A percentile compares a stretch with the other conserved stretches of the same genome.
Conservation (phyloP, 2,888 invertebrate genomes). For the Drosophila tanythrix region DNA sequence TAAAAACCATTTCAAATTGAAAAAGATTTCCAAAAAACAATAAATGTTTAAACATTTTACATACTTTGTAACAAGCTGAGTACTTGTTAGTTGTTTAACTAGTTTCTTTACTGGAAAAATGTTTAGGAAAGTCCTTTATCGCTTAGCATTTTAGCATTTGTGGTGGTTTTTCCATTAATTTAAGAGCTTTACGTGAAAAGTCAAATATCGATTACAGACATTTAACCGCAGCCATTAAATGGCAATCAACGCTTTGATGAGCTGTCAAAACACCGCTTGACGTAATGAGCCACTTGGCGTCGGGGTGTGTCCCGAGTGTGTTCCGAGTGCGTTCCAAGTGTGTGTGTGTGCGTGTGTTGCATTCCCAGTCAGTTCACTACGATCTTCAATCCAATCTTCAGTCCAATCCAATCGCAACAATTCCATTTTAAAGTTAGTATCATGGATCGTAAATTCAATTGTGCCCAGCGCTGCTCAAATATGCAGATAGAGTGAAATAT, state of each 20-base stretch:
- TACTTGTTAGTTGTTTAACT: not conserved
- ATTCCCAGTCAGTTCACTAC: not conserved
- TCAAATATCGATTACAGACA: constrained; percentile 67
- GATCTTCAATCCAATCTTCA: not conserved
- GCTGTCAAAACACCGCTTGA: constrained; percentile 69
- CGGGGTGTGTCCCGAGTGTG: constrained; percentile 14
- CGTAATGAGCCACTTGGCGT: constrained; percentile 40
- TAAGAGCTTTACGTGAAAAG: constrained; percentile 46
- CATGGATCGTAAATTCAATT: constrained; percentile 58
- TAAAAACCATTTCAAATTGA: not conserved
- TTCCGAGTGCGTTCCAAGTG: not conserved
- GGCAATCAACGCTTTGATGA: constrained; percentile 73
- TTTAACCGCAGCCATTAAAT: constrained; percentile 61
- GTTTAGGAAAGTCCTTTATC: constrained; percentile 3
- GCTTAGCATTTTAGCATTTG: constrained; percentile 47
- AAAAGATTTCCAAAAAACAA: not conserved
- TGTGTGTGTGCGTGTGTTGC: no score
- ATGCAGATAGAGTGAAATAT: constrained; percentile 55
- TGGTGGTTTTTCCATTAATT: constrained; percentile 48
- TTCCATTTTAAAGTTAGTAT: constrained; percentile 40
- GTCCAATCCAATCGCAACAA: constrained; percentile 18
- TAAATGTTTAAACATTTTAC: not conserved
- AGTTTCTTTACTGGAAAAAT: not conserved
- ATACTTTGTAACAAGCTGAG: not conserved
- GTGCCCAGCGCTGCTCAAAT: constrained; percentile 32